Evolutionary conservation across 2,888 invertebrate genomes (phyloP).

Genomic region (Trichacis sp.): DNA sequence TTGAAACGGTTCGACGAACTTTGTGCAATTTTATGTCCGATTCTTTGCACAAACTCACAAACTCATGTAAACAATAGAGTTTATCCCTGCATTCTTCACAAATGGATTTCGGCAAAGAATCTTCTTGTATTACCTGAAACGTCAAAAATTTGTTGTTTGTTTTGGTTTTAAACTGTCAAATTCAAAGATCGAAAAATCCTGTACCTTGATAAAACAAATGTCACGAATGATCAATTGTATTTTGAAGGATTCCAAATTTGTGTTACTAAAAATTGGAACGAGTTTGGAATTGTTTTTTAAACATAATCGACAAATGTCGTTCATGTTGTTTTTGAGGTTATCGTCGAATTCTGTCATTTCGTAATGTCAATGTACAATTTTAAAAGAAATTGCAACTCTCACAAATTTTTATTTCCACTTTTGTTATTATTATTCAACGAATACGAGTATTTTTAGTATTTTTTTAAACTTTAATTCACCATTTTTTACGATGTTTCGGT

Average conservation of each 20-base stretch:
- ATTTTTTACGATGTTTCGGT: no score
- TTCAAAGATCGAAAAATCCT: no score
- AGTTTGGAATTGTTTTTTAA: constrained; percentile 28
- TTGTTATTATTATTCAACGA: no score
- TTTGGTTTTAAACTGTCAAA: no score
- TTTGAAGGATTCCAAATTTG: constrained; percentile 37
- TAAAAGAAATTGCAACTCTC: no score
- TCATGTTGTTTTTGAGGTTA: constrained; percentile 40
- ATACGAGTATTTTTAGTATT: no score
- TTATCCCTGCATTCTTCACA: constrained; percentile 29
- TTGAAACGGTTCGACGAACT: constrained; percentile 18
- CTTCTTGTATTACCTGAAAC: constrained; percentile 25
- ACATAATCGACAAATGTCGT: constrained; percentile 42
- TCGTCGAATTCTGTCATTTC: not conserved
- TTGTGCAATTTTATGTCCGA: constrained; percentile 35
- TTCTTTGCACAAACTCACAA: constrained; percentile 28
- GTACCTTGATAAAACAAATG: constrained; percentile 36
- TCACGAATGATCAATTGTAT: constrained; percentile 37
- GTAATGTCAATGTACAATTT: not conserved
- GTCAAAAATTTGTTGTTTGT: no score
- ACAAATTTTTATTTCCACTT: no score
- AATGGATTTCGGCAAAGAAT: constrained; percentile 33
- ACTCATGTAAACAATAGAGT: constrained; percentile 25
- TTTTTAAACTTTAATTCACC: no score
- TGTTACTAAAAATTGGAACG: constrained; percentile 30